Conservation (phyloP, 30 jellyfish, hydroid and myxozoan genomes). For the Aurelia sp. region DNA sequence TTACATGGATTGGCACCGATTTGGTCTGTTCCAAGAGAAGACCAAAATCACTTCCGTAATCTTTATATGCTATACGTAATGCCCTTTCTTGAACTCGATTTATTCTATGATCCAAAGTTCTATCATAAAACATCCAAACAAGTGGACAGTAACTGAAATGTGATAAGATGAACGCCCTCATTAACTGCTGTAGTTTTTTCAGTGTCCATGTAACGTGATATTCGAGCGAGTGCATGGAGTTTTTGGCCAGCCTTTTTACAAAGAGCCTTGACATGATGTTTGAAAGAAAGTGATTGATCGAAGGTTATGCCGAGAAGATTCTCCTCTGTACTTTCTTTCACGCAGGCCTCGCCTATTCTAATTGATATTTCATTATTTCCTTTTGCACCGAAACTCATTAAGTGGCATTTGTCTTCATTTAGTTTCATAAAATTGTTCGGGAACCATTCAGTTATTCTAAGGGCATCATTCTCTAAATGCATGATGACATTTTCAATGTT, state of each 20-base stretch:
- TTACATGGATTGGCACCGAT: too few relatives aligned
- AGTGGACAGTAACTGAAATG: slow-evolving; percentile 47
- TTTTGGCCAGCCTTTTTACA: slow-evolving; percentile 57
- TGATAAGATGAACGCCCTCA: slow-evolving; percentile 46
- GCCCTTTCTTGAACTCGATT: too few relatives aligned
- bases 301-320: slow-evolving; percentile 37
- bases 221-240: slow-evolving; percentile 49
- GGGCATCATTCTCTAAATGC: slow-evolving; percentile 28
- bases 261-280: slow-evolving; percentile 21
- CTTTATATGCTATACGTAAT: too few relatives aligned
- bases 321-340: slow-evolving; percentile 35
- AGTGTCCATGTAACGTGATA: slow-evolving; percentile 30
- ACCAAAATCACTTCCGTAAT: too few relatives aligned
- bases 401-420: slow-evolving; percentile 57
- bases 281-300: slow-evolving; percentile 41
- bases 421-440: slow-evolving; percentile 39
- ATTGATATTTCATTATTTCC: slow-evolving; percentile 16
- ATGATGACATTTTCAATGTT: slow-evolving; percentile 20
- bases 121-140: slow-evolving; percentile 24
- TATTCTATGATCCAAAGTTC: too few relatives aligned
- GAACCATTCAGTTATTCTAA: slow-evolving; percentile 32
- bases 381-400: slow-evolving; percentile 40
- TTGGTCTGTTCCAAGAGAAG: too few relatives aligned
- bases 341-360: slow-evolving; percentile 25
- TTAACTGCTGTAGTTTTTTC: slow-evolving; percentile 39